Percentiles rank a stretch among this genome's conserved stretches.
phyloP scores from a whole-genome alignment of 2,797 vertebrate genomes.

The Lepilemur ruficaudatus region DNA sequence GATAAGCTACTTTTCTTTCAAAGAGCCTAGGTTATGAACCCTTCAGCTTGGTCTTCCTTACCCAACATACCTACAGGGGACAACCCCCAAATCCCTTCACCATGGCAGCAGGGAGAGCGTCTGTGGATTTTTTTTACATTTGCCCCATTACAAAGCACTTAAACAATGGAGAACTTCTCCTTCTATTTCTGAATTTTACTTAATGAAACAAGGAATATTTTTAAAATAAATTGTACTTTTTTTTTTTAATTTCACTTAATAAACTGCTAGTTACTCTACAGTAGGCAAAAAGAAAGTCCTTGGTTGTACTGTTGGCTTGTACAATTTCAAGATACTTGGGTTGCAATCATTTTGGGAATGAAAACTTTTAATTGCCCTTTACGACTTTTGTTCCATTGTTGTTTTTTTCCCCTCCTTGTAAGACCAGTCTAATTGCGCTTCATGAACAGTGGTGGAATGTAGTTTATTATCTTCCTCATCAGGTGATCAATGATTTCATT shows the following conservation, averaged over 20 bases:
- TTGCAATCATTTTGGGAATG: neutral
- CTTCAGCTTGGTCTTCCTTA: neutral
- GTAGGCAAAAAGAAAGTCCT: neutral
- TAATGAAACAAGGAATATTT: neutral
- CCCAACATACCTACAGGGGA: neutral
- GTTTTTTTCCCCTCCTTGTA: constrained; percentile 58
- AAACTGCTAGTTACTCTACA: neutral
- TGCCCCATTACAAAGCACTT: neutral
- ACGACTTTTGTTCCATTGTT: constrained; percentile 47
- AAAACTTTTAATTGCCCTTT: constrained; percentile 76
- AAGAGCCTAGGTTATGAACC: constrained; percentile 13
- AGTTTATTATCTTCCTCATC: constrained; percentile 98
- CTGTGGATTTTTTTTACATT: neutral
- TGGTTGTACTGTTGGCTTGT: neutral
- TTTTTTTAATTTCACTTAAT: neutral
- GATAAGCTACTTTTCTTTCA: constrained; percentile 60
- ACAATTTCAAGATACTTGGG: constrained; percentile 3
- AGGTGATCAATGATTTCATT: constrained; percentile 99
- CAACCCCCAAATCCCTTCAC: neutral
- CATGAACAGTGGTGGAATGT: constrained; percentile 82
- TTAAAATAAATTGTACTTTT: neutral
- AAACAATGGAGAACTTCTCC: neutral
- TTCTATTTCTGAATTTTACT: neutral
- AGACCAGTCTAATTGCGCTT: constrained; percentile 83
- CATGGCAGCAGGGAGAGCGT: neutral